A percentile compares a stretch with the other conserved stretches of the same genome.
These are phyloP conservation scores for Tenthredo scrophulariae DNA, from an alignment of 2,888 invertebrate genomes.

Conservation along the genomic window DNA sequence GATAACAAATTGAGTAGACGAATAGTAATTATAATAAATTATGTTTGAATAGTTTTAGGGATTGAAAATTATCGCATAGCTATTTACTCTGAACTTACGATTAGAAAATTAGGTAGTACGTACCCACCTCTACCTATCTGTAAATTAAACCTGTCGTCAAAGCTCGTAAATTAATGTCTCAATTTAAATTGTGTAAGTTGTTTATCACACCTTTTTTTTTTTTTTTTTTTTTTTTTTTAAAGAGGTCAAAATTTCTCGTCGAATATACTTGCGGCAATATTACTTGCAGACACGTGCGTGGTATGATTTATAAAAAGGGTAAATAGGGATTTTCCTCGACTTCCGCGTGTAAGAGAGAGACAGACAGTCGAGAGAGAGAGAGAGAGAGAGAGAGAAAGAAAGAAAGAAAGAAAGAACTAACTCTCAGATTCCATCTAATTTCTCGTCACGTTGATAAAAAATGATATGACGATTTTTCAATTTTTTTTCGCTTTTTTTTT, in stretches of 20 bases:
- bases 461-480: background rate
- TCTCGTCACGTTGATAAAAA: background rate
- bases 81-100: background rate
- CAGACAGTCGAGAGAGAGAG: background rate
- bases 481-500: background rate
- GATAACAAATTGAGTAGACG: background rate
- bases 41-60: background rate
- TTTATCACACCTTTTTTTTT: background rate
- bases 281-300: background rate
- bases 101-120: background rate
- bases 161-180: slow-evolving; percentile 16
- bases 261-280: background rate
- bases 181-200: background rate
- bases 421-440: background rate
- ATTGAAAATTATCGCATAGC: background rate
- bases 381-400: background rate
- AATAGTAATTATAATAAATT: background rate
- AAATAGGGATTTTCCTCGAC: background rate
- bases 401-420: background rate
- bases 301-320: background rate
- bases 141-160: slow-evolving; percentile 11
- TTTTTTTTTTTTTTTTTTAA: background rate
- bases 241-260: background rate
- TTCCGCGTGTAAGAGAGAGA: background rate
- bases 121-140: background rate